Conservation (phyloP, 2,113 vertebrate species). For the Chloropsis cyanopogon region DNA sequence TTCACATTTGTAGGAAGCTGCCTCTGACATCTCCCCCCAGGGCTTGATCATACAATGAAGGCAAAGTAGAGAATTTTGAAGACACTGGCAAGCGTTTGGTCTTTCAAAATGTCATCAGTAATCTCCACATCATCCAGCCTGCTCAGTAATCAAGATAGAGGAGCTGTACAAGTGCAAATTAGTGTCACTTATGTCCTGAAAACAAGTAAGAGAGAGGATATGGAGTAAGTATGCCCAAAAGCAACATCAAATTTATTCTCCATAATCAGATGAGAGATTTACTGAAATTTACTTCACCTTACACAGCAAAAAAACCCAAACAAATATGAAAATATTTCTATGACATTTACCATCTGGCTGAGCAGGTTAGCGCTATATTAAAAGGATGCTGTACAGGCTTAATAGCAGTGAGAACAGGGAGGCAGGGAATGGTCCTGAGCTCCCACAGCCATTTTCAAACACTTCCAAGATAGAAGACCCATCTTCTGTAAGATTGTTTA, state of each 20-base stretch:
- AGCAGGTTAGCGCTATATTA: not conserved
- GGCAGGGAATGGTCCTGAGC: not conserved
- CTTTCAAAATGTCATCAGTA: not conserved
- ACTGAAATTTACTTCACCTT: not conserved
- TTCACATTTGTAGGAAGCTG: not conserved
- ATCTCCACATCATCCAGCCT: not conserved
- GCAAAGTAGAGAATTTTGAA: not conserved
- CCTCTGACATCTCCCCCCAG: not conserved
- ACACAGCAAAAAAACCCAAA: not conserved
- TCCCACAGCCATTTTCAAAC: not conserved
- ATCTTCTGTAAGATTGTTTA: not conserved
- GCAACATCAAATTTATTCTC: not conserved
- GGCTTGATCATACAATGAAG: not conserved
- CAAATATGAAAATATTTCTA: not conserved
- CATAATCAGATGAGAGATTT: not conserved
- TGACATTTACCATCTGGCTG: not conserved
- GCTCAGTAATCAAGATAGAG: not conserved
- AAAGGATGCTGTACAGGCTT: not conserved
- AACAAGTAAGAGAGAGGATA: not conserved
- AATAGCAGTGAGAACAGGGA: not conserved
- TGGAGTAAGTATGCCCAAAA: not conserved
- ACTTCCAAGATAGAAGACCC: not conserved
- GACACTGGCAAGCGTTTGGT: not conserved
- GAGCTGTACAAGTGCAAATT: constrained; percentile 17
- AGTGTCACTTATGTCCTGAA: not conserved